Evolutionary conservation across 2,888 invertebrate species (phyloP).

Genomic region (Dynastes maya): DNA sequence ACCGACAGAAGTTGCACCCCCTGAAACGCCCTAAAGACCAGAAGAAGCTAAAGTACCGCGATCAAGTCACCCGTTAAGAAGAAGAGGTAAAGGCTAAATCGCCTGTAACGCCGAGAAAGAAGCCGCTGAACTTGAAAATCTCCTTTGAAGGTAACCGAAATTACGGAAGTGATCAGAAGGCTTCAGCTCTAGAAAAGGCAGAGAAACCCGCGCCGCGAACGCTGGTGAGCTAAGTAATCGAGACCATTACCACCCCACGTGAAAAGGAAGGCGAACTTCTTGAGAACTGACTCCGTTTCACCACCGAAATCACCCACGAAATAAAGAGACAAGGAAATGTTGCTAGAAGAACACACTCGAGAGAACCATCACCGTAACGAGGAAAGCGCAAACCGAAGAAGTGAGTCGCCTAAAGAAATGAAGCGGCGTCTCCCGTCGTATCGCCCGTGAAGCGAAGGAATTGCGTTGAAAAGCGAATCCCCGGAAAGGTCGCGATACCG

Average conservation of each 20-base stretch:
- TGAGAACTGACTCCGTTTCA: background rate
- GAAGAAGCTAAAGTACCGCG: background rate
- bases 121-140: background rate
- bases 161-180: background rate
- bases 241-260: slow-evolving; percentile 5
- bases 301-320: background rate
- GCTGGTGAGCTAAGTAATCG: background rate
- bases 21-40: slow-evolving; percentile 9
- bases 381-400: background rate
- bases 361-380: background rate
- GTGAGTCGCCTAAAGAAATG: background rate
- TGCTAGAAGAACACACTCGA: background rate
- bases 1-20: too few relatives aligned
- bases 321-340: background rate
- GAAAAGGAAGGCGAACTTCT: background rate
- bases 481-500: background rate
- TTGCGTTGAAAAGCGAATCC: background rate
- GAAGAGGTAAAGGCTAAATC: slow-evolving; percentile 25
- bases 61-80: background rate
- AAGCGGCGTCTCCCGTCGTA: background rate
- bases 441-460: slow-evolving; percentile 5
- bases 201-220: background rate
- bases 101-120: background rate
- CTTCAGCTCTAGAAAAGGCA: background rate
- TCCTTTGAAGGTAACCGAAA: background rate